Evolutionary conservation across 2,113 vertebrate genomes (phyloP).

Genomic region (Tauraco erythrolophus): DNA sequence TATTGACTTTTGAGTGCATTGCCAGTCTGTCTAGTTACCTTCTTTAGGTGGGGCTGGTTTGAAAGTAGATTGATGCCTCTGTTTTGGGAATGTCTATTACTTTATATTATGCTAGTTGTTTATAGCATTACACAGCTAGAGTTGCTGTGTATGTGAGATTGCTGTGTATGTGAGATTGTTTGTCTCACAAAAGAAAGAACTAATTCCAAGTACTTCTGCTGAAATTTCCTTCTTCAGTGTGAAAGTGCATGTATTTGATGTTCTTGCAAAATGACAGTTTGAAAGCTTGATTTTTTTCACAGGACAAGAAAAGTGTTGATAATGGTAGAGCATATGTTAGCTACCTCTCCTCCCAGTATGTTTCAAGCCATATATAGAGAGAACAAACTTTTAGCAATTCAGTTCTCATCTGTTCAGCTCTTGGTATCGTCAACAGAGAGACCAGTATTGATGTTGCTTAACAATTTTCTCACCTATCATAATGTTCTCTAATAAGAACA

Average conservation of each 20-base stretch:
- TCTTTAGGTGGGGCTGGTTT: background rate
- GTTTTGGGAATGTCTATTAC: background rate
- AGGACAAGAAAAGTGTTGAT: constrained; percentile 43
- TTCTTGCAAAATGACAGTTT: constrained; percentile 27
- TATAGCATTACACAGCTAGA: background rate
- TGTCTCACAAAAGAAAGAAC: background rate
- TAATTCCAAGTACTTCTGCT: background rate
- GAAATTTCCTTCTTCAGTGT: constrained; percentile 18
- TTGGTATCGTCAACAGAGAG: background rate
- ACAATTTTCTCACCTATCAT: background rate
- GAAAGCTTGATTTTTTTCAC: constrained; percentile 48
- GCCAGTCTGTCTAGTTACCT: background rate
- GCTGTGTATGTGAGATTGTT: background rate
- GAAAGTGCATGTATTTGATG: constrained; percentile 13
- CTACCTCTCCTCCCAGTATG: constrained; percentile 10
- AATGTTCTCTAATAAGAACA: background rate
- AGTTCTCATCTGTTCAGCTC: background rate
- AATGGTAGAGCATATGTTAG: constrained; percentile 31
- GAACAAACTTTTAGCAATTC: background rate
- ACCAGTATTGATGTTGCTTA: background rate
- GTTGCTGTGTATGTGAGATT: background rate
- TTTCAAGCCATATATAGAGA: background rate
- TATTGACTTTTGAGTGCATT: background rate
- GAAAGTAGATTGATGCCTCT: background rate
- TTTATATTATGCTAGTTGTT: background rate